A percentile compares a stretch with the other conserved stretches of the same genome.
These are phyloP conservation scores for Tricholaema leucomelas DNA, from an alignment of 2,113 vertebrate genomes.

Conservation along the genomic window DNA sequence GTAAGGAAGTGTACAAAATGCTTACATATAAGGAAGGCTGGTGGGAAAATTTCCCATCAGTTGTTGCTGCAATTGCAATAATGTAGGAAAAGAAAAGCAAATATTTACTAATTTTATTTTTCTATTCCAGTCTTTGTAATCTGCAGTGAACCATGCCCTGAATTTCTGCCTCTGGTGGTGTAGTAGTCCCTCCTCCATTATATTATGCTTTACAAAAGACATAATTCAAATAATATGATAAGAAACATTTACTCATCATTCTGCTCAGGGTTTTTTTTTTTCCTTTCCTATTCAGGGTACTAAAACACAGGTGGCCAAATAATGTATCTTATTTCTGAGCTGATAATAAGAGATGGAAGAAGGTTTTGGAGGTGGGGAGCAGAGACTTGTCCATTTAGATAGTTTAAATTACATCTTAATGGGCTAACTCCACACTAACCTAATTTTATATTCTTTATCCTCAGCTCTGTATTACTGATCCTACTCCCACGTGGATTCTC, in stretches of 20 bases:
- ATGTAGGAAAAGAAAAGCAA: background rate
- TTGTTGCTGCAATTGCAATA: background rate
- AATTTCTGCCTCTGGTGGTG: background rate
- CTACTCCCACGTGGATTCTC: background rate
- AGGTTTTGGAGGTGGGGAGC: background rate
- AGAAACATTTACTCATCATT: background rate
- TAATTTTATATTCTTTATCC: slow-evolving; percentile 23
- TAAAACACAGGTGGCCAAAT: background rate
- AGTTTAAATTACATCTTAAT: slow-evolving; percentile 36
- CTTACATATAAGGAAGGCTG: background rate
- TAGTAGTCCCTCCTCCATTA: background rate
- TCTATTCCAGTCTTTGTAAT: background rate
- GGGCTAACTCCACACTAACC: background rate
- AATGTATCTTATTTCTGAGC: background rate
- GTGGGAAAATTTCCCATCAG: background rate
- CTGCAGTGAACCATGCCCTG: background rate
- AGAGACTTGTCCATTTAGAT: background rate
- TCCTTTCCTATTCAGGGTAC: background rate
- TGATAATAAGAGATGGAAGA: background rate
- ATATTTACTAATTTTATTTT: background rate
- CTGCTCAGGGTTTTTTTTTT: background rate
- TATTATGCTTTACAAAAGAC: background rate
- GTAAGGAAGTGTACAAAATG: background rate
- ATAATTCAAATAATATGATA: background rate
- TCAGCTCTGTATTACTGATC: background rate